Evolutionary conservation across 2,113 vertebrate species (phyloP).

Genomic region (Ahaetulla prasina): DNA sequence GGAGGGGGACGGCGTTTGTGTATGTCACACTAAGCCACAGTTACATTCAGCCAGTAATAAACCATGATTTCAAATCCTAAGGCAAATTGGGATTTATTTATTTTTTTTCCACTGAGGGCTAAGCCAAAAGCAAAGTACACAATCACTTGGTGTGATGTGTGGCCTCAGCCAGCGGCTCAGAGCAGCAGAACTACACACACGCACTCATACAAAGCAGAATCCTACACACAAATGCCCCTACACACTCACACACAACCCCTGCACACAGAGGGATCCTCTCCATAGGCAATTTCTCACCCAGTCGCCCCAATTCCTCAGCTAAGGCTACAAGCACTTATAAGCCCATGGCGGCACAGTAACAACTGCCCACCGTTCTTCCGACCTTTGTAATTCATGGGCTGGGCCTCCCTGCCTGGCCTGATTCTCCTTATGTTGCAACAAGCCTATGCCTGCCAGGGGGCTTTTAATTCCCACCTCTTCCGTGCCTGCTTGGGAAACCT

Average conservation of each 20-base stretch:
- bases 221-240: not conserved
- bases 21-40: not conserved
- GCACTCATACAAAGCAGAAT: not conserved
- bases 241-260: too few species aligned
- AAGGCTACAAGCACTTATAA: not conserved
- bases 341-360: fast-evolving
- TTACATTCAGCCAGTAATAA: not conserved
- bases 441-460: not conserved
- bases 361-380: not conserved
- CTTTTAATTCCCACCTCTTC: not conserved
- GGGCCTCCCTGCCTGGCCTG: not conserved
- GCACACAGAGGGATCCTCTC: too few species aligned
- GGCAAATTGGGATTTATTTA: not conserved
- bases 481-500: not conserved
- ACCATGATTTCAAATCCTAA: not conserved
- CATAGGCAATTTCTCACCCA: not conserved
- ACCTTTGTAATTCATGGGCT: not conserved
- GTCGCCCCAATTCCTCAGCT: not conserved
- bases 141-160: not conserved
- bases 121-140: not conserved
- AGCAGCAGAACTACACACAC: not conserved
- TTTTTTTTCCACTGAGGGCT: not conserved
- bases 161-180: not conserved
- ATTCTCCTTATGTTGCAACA: not conserved
- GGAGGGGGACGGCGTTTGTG: not conserved